Evolutionary conservation across 1,140 invertebrate species (phyloP).

Genomic region (Heliconius melpomene): DNA sequence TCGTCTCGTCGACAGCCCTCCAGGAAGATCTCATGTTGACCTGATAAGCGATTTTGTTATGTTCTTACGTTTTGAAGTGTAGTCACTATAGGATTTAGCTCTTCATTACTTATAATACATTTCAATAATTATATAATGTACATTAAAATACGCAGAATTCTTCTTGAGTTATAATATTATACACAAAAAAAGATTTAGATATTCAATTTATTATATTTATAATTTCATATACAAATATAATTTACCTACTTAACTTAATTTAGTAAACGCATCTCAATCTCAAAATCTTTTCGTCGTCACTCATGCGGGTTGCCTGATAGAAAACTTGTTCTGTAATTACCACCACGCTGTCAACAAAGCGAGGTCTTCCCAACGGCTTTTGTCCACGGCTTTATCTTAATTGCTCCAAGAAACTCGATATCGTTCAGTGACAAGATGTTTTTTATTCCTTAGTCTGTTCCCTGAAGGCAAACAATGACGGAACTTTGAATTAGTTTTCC

Average conservation of each 20-base stretch:
- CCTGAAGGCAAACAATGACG: conserved; percentile 41
- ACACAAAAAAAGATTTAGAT: no score
- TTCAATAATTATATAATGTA: no score
- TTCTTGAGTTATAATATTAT: no score
- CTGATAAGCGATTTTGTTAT: no score
- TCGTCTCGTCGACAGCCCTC: no score
- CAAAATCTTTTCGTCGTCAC: background rate
- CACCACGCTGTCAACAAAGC: conserved; percentile 58
- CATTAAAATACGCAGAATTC: no score
- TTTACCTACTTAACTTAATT: background rate
- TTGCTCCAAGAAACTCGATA: conserved; percentile 46
- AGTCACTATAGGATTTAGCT: no score
- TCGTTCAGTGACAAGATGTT: conserved; percentile 43
- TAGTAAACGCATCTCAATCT: background rate
- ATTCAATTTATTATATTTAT: no score
- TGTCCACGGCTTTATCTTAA: conserved; percentile 44
- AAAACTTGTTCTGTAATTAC: conserved; percentile 59
- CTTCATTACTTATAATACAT: no score
- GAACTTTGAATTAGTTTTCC: conserved; percentile 44
- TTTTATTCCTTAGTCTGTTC: conserved; percentile 42
- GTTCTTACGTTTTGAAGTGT: no score
- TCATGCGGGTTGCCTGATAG: conserved; percentile 47
- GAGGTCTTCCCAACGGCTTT: conserved; percentile 45
- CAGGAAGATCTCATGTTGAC: no score
- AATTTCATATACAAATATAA: no score